These are phyloP conservation scores for Myxocyprinus asiaticus DNA, from an alignment of 2,113 vertebrate species.

Conservation along the genomic window DNA sequence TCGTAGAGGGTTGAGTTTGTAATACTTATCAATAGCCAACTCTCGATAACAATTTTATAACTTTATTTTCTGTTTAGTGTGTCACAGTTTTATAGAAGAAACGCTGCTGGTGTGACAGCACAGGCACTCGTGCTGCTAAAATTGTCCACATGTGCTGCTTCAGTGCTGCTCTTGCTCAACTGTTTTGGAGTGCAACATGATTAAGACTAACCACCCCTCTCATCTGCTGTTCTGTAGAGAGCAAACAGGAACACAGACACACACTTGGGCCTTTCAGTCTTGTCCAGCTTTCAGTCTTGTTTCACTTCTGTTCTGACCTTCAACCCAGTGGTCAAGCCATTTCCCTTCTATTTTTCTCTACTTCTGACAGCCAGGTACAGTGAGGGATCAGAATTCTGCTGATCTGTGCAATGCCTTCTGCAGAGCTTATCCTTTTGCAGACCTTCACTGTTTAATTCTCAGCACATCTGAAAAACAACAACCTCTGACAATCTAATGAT, in stretches of 20 bases:
- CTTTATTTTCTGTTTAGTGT: no score
- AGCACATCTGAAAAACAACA: not conserved
- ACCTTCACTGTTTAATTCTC: not conserved
- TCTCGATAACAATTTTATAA: no score
- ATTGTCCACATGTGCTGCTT: no score
- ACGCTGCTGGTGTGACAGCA: no score
- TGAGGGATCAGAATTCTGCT: conserved; percentile 50
- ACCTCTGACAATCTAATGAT: not conserved
- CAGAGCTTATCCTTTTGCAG: conserved; percentile 41
- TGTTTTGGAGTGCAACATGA: no score
- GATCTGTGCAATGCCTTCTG: conserved; percentile 13
- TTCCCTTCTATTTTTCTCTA: conserved; percentile 53
- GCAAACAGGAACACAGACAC: not conserved
- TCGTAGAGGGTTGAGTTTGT: no score
- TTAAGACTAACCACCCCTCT: no score
- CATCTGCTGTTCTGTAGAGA: no score
- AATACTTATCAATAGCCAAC: no score
- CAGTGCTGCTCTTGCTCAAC: no score
- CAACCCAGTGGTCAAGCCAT: conserved; percentile 55
- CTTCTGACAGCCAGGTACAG: conserved; percentile 53
- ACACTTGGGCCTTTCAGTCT: not conserved
- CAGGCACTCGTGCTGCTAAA: no score
- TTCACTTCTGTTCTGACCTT: conserved; percentile 54
- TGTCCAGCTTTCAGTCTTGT: conserved; percentile 54
- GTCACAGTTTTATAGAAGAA: no score